phyloP scores from a whole-genome alignment of 2,888 invertebrate species.

The Spodoptera exigua region DNA sequence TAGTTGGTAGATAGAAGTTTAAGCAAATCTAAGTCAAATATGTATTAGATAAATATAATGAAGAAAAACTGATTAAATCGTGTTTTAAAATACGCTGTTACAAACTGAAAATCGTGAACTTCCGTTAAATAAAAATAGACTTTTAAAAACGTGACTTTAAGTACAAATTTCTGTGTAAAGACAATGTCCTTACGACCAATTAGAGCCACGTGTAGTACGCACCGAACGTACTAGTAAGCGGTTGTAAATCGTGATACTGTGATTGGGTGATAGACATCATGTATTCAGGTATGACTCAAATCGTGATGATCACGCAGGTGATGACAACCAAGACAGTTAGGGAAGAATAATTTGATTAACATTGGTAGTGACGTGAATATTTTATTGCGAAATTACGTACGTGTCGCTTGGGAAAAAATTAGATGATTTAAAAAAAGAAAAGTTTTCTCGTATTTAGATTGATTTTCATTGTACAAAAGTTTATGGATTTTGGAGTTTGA shows the following conservation, averaged over 20 bases:
- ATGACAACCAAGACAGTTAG: constrained; percentile 31
- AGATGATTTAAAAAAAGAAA: too few species aligned
- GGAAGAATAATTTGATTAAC: constrained; percentile 26
- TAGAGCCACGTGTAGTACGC: constrained; percentile 9
- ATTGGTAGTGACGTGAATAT: constrained; percentile 1
- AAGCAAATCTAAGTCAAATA: too few species aligned
- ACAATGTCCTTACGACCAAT: constrained; percentile 1
- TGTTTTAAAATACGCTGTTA: too few species aligned
- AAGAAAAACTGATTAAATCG: too few species aligned
- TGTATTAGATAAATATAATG: too few species aligned
- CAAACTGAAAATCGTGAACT: not conserved
- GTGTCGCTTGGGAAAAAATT: not conserved
- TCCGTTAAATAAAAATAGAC: constrained; percentile 10
- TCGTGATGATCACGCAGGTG: constrained; percentile 41
- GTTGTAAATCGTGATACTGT: constrained; percentile 41
- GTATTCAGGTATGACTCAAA: constrained; percentile 32
- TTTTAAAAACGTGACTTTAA: constrained; percentile 6
- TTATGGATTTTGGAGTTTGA: too few species aligned
- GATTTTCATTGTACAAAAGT: too few species aligned
- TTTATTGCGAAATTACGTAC: not conserved
- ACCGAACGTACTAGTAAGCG: constrained; percentile 10
- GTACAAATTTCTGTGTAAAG: constrained; percentile 4
- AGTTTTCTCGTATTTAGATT: too few species aligned
- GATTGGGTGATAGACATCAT: constrained; percentile 33
- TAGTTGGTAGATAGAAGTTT: too few species aligned